phyloP scores from a whole-genome alignment of 2,888 invertebrate genomes.

The Cryptus viduatorius region DNA sequence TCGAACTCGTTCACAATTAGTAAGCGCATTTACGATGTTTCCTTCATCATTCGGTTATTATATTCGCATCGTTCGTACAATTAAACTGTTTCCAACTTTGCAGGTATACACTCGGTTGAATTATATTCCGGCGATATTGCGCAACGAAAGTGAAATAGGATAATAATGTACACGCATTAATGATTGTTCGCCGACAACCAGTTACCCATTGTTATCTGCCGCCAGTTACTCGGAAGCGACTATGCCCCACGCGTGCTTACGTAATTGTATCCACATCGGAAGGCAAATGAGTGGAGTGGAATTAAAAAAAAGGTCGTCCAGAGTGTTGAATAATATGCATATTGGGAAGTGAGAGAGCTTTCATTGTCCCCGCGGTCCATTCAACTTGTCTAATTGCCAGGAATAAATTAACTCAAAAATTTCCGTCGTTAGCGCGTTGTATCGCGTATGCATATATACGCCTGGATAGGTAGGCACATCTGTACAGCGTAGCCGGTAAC shows the following conservation, averaged over 20 bases:
- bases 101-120: neutral
- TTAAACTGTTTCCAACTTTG: neutral
- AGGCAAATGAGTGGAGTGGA: constrained; percentile 2
- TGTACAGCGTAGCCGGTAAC: constrained; percentile 1
- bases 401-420: constrained; percentile 62
- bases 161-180: constrained; percentile 8
- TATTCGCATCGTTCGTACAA: neutral
- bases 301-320: neutral
- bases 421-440: constrained; percentile 1
- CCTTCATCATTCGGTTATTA: neutral
- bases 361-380: constrained; percentile 37
- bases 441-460: neutral
- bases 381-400: constrained; percentile 62
- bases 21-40: neutral
- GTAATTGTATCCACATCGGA: neutral
- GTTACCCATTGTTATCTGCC: constrained; percentile 9
- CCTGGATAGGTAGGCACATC: neutral
- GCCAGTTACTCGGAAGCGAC: neutral
- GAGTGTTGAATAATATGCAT: constrained; percentile 14
- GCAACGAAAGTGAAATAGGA: neutral
- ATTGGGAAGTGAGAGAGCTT: constrained; percentile 5
- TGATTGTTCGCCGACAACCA: neutral
- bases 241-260: neutral
- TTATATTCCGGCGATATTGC: neutral
- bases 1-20: constrained; percentile 1